phyloP scores from a whole-genome alignment of 2,797 vertebrate genomes.

The Darevskia mixta region DNA sequence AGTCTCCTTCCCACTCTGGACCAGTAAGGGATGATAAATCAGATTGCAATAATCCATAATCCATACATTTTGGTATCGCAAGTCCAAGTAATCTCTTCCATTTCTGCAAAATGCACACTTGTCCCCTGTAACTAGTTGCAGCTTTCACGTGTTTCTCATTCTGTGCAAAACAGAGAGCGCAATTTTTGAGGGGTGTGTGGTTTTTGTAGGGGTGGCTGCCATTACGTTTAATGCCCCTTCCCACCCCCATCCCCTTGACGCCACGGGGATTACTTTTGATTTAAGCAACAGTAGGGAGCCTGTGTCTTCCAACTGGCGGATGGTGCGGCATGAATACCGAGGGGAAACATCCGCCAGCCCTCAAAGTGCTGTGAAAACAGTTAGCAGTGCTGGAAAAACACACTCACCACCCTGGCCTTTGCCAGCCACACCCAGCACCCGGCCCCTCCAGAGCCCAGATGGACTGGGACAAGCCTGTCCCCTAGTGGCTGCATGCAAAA shows the following conservation, averaged over 20 bases:
- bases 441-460: fast-evolving
- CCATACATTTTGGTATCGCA: no score
- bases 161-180: no score
- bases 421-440: constrained; percentile 14
- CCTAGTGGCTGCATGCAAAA: not conserved
- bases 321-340: not conserved
- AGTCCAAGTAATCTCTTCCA: no score
- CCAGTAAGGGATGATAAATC: no score
- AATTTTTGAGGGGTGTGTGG: not conserved
- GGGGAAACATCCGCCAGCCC: not conserved
- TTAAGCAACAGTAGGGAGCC: not conserved
- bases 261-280: not conserved
- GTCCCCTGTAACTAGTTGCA: not conserved
- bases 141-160: not conserved
- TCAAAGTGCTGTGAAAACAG: not conserved
- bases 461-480: not conserved
- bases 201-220: not conserved
- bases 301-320: not conserved
- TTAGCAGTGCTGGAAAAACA: constrained; percentile 15
- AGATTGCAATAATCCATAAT: no score
- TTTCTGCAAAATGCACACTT: not conserved
- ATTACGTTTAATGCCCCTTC: no score
- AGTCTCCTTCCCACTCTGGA: no score
- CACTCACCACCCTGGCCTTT: not conserved
- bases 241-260: no score